These are phyloP conservation scores for Cyclopterus lumpus DNA, from an alignment of 2,797 vertebrate genomes.

Conservation along the genomic window DNA sequence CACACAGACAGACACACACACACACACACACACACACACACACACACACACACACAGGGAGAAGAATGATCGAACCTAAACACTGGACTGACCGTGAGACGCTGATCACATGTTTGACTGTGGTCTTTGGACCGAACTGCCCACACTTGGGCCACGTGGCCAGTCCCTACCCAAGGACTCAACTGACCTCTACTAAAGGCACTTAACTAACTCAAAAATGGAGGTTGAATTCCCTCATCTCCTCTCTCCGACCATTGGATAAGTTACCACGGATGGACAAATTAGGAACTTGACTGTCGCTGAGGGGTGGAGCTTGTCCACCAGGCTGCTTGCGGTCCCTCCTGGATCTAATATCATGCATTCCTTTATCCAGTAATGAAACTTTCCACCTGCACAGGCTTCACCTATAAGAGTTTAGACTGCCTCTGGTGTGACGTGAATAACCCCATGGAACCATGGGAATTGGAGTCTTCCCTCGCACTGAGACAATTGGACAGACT, in stretches of 20 bases:
- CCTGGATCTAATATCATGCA: conserved; percentile 78
- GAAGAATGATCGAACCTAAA: conserved; percentile 69
- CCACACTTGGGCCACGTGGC: conserved; percentile 49
- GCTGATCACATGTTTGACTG: conserved; percentile 58
- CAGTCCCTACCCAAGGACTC: conserved; percentile 64
- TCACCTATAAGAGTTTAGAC: conserved; percentile 64
- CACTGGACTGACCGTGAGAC: conserved; percentile 83
- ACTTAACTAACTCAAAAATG: conserved; percentile 59
- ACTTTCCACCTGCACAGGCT: conserved; percentile 70
- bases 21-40: conserved; percentile 1
- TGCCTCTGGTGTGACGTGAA: conserved; percentile 70
- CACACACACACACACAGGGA: conserved; percentile 11
- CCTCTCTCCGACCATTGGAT: conserved; percentile 47
- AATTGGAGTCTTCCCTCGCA: conserved; percentile 84
- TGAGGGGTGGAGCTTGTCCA: conserved; percentile 65
- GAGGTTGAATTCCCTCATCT: conserved; percentile 41
- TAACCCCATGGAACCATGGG: conserved; percentile 82
- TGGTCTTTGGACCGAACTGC: conserved; percentile 68
- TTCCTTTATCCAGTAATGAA: conserved; percentile 78
- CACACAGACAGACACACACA: background rate
- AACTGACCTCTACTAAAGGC: conserved; percentile 74
- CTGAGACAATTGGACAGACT: conserved; percentile 83
- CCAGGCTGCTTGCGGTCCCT: conserved; percentile 65
- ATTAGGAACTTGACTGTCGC: conserved; percentile 68
- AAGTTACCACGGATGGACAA: conserved; percentile 64